Conservation (phyloP, 2,888 invertebrate species). For the Xestia sexstrigata region DNA sequence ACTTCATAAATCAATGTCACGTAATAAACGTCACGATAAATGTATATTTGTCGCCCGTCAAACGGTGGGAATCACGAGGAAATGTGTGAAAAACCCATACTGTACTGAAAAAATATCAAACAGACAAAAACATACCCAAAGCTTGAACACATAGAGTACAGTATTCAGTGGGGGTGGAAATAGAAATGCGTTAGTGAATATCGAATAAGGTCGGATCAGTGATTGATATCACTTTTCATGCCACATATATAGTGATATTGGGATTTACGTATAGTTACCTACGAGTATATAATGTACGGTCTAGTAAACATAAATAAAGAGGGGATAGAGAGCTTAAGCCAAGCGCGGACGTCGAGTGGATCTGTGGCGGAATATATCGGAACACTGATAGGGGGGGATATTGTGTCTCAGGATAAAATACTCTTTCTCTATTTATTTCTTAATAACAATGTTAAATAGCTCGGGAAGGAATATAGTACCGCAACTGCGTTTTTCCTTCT, state of each 20-base stretch:
- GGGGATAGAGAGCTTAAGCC: constrained; percentile 23
- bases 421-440: neutral
- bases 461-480: neutral
- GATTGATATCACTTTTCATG: constrained; percentile 71
- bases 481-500: neutral
- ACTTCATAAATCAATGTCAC: constrained; percentile 78
- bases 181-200: constrained; percentile 60
- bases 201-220: constrained; percentile 67
- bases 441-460: neutral
- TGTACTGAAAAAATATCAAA: constrained; percentile 12
- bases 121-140: constrained; percentile 51
- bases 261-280: constrained; percentile 46
- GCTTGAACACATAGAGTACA: constrained; percentile 5
- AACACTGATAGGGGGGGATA: neutral
- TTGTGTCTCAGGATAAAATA: neutral
- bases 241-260: constrained; percentile 50
- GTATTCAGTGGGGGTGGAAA: constrained; percentile 10
- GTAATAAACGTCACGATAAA: constrained; percentile 79
- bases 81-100: constrained; percentile 65
- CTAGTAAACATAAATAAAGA: constrained; percentile 54
- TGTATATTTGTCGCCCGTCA: constrained; percentile 79
- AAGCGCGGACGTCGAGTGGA: constrained; percentile 28
- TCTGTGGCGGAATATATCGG: constrained; percentile 11
- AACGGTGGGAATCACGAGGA: constrained; percentile 67
- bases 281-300: constrained; percentile 27